These are phyloP conservation scores for Phyllotis vaccarum DNA, from an alignment of 2,797 vertebrate species.

Conservation along the genomic window DNA sequence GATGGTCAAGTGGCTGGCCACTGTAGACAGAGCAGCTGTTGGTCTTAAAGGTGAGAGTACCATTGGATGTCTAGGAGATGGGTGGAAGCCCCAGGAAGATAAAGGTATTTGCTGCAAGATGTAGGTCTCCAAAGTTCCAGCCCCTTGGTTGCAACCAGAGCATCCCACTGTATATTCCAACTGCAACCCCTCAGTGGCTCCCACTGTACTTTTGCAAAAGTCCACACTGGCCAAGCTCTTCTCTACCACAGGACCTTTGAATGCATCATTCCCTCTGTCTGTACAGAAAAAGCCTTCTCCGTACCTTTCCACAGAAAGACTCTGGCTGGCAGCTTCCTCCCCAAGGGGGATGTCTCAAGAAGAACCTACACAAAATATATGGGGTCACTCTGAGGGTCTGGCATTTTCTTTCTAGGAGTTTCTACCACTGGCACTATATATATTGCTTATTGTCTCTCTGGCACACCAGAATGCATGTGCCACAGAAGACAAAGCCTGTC, in stretches of 20 bases:
- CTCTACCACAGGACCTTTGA: conserved; percentile 25
- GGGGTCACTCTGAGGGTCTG: neutral
- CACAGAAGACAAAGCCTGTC: neutral
- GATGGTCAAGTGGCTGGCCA: neutral
- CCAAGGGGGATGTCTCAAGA: neutral
- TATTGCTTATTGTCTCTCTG: neutral
- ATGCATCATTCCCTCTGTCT: neutral
- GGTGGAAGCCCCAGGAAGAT: neutral
- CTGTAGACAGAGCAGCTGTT: neutral
- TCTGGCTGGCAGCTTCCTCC: neutral
- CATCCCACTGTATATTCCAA: neutral
- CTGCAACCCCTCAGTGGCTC: neutral
- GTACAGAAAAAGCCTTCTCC: neutral
- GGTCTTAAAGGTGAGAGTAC: neutral
- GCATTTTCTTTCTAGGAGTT: neutral
- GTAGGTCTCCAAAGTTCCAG: neutral
- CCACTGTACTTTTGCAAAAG: neutral
- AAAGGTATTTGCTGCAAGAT: neutral
- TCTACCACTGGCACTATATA: neutral
- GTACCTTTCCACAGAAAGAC: neutral
- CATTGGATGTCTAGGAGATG: neutral
- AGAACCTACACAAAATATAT: neutral
- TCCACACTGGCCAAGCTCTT: neutral
- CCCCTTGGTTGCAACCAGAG: neutral
- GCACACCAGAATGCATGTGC: accelerated